Base-by-base conservation (phyloP, 2,888 invertebrate genomes). In the Atherix ibis region DNA sequence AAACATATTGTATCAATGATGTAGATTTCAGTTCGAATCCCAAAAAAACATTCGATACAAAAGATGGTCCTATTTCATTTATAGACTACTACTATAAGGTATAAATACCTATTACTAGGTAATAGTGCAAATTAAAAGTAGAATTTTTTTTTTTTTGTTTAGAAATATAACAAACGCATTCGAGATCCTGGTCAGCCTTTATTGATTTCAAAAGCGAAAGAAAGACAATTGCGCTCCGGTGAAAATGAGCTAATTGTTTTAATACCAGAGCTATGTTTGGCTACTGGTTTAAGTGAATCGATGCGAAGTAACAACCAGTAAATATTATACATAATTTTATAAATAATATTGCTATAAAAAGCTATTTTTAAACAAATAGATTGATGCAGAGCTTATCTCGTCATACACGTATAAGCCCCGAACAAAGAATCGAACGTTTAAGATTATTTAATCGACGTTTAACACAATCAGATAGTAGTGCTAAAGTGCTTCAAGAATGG, bases 231-330 rank as follows among this genome's bases (percentile, higher is more conserved):
- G 17, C 70, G 79, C 32, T 73, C 76, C 1, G 81, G 79, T 0
- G 66, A 70, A 57, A 65, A 70, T 0, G 77, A 81, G 34, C 43
- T 54, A 5, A 58, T 89, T 10, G 71, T 69, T 44, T 64, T 94
- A 2, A 67, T 92, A 15, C 92, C 92, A 0, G 88, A 91, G 58
- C 58, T 92, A 22, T 91, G 89, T 48, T 69, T 76, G 1, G 70
- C 83, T 47, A 92, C 92, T 2, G 92, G 92, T 0, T 58, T 87
- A 1, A 74, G 76, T 0, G 82, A 80, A 32, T 60, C 56, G 0
- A 78, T 78, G 77, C 61, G 76, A 4, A 55, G 54, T 3, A 65
- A 76, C 51, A 77, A 73, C 49, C 62, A 53, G 29, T 58, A 75
- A 35, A 79, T 81, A 78, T 10, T 14, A 4, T 18, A 10, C n/a